phyloP scores from a whole-genome alignment of 2,797 vertebrate species.

The Sebastes goodei region DNA sequence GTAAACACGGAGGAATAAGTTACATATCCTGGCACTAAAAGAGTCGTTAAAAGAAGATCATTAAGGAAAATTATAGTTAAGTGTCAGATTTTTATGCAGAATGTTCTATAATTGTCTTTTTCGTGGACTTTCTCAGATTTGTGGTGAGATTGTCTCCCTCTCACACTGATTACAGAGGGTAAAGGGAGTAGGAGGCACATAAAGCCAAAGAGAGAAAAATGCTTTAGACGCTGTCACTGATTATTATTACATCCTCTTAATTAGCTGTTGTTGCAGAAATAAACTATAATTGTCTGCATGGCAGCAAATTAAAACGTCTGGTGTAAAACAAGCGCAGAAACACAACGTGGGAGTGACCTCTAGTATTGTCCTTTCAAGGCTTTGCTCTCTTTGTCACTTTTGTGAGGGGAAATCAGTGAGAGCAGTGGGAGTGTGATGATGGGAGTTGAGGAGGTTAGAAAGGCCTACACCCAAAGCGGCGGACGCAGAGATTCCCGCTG shows the following conservation, averaged over 20 bases:
- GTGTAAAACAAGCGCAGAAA: conserved; percentile 58
- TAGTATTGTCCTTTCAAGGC: conserved; percentile 52
- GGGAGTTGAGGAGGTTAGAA: conserved; percentile 62
- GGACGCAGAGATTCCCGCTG: conserved; percentile 47
- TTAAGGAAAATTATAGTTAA: conserved; percentile 12
- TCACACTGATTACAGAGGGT: conserved; percentile 25
- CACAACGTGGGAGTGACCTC: conserved; percentile 61
- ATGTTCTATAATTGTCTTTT: conserved; percentile 26
- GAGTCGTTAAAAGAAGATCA: conserved; percentile 27
- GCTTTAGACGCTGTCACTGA: conserved; percentile 41
- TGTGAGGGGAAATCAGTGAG: conserved; percentile 66
- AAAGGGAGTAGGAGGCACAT: conserved; percentile 15
- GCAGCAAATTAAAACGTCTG: conserved; percentile 56
- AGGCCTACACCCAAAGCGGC: conserved; percentile 47
- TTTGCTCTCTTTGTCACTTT: conserved; percentile 48
- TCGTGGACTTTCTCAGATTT: conserved; percentile 24
- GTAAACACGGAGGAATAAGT: conserved; percentile 29
- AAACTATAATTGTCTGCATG: conserved; percentile 56
- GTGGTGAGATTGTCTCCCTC: background rate
- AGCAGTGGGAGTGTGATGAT: conserved; percentile 53
- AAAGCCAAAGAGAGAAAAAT: conserved; percentile 45
- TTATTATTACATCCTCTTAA: conserved; percentile 46
- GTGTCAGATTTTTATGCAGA: conserved; percentile 23
- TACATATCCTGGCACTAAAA: conserved; percentile 14
- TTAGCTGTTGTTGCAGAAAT: conserved; percentile 59